Conservation (phyloP, 2,888 invertebrate species). For the Ormyrus pomaceus region DNA sequence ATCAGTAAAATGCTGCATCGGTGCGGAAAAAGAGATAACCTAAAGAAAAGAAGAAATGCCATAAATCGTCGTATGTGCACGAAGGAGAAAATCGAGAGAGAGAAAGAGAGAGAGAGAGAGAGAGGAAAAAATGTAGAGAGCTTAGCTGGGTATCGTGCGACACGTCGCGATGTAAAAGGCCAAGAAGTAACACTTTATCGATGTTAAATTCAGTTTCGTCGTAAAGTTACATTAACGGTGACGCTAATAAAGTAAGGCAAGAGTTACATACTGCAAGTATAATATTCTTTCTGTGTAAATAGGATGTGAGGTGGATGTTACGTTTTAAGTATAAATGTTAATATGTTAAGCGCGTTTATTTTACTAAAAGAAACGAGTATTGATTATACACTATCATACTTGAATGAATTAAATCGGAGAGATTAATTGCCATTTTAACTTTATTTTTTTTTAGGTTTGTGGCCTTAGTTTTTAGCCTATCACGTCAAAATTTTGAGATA, state of each 20-base stretch:
- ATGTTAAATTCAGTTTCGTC: slow-evolving; percentile 39
- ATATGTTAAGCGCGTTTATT: not conserved
- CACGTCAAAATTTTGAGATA: no score
- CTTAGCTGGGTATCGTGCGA: not conserved
- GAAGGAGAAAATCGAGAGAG: not conserved
- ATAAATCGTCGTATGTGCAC: no score
- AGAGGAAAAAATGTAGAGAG: not conserved
- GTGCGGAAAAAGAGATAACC: no score
- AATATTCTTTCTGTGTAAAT: slow-evolving; percentile 33
- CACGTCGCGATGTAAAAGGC: not conserved
- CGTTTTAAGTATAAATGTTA: slow-evolving; percentile 13
- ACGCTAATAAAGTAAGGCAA: not conserved
- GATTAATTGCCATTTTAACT: no score
- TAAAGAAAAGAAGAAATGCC: no score
- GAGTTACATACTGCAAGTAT: slow-evolving; percentile 17
- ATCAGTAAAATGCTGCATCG: no score
- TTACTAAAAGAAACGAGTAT: slow-evolving; percentile 5
- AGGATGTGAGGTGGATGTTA: slow-evolving; percentile 4
- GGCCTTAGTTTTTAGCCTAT: no score
- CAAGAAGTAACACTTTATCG: slow-evolving; percentile 11
- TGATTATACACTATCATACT: not conserved
- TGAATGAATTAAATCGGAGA: no score
- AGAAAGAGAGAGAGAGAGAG: not conserved
- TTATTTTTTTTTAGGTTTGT: no score
- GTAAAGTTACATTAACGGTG: not conserved